Base-by-base conservation (phyloP, 2,113 vertebrate species). In the Podarcis raffonei region DNA sequence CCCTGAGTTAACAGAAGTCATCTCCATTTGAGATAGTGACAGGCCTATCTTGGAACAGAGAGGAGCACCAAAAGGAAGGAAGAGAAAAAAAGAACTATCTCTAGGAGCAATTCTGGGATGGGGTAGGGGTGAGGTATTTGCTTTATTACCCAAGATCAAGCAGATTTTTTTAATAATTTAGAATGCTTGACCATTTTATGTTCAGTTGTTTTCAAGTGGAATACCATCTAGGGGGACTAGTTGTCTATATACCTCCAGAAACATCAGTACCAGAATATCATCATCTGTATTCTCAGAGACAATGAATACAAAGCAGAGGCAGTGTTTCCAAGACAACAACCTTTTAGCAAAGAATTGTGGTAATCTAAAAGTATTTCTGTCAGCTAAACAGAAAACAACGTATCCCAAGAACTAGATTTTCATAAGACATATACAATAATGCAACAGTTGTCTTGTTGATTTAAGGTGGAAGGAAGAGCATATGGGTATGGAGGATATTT, bases 251-350 rank as follows among this genome's bases (percentile, higher is more conserved):
- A 83, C 27, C 71, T 87, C 32, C 90, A 88, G 23, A 62, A 86
- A 37, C 35, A 79, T 78, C 42, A 65, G 39, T 59, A 72, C 5
- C 88, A 80, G 89, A 30, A 91, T 39, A 85, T 91, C 25, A 90
- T 78, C 81, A 42, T 23, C 75, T 22, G 8, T 77, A 90, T 78
- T 93, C 78, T 88, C 57, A 85, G 65, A 68, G 71, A 90, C 23
- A 93, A 30, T 6, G 88, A 69, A 77, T 72, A 80, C 5, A 39
- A 87, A 12, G 89, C 30, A 39, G 9, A 94, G 11, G 1, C 48
- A 5, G 59, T 2, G 89, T 66, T 84, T 91, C 30, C 76, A 84
- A 23, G 69, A 84, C 30, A 92, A 92, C 87, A 92, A 5, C 13
- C 5, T 48, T 62, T 23, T 76, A 12, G 16, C 27, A 76, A 13